Base-by-base conservation (phyloP, 2,888 invertebrate genomes). In the Drosophila anomalata region DNA sequence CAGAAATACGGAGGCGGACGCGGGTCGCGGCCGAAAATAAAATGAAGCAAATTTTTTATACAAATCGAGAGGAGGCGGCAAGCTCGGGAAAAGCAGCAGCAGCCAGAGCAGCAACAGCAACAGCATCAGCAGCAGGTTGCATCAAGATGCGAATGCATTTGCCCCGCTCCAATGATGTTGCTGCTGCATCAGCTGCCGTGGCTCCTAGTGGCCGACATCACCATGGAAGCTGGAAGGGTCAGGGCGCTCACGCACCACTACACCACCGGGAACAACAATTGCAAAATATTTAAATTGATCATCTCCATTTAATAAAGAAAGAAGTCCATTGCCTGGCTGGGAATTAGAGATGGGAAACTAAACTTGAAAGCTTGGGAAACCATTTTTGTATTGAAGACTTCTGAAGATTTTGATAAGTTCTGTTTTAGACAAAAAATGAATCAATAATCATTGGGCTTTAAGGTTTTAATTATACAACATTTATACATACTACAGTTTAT, bases 251-350 rank as follows among this genome's bases (percentile, higher is more conserved):
- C 74, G 68, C 70, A 71, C 52, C 46, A 47, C 56, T 31, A 12
- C 44, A 54, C 5, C 70, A 48, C 24, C 69, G 31, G 48, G 57
- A 44, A 44, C 29, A 33, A 51, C 73, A 73, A 70, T 60, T 55
- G 70, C 60, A 73, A 82, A 89, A 90, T 91, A 90, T 90, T 90
- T 90, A 90, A 90, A 90, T 90, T 90, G 91, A 91, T 90, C 90
- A 90, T 90, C 91, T 90, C 87, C 91, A 91, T 90, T 91, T 89
- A 90, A 89, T 89, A 89, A 89, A 89, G 74, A 74, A 63, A 69
- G 67, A 69, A 73, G 63, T 68, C 39, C 63, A 59, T 51, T 59
- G 44, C 66, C 20, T 65, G 66, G 48, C n/a, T 7, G 11, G 0
- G 0, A 3, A 0, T 3, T 24, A 17, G 55, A 47, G 69, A 51